phyloP scores from a whole-genome alignment of 2,797 vertebrate genomes.

The Carcharodon carcharias region DNA sequence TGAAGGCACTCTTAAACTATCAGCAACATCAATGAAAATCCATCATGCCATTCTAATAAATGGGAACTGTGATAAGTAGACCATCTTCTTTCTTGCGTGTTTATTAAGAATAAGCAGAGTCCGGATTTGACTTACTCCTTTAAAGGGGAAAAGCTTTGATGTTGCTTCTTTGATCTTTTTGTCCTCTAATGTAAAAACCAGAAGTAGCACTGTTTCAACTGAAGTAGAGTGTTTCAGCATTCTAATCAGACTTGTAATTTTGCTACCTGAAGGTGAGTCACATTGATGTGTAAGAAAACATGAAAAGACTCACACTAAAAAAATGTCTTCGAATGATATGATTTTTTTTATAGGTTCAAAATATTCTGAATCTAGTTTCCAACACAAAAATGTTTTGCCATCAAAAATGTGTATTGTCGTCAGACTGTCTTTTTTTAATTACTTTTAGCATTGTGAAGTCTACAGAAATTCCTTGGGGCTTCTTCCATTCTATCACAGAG shows the following conservation, averaged over 20 bases:
- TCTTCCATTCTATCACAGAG: background rate
- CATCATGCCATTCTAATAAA: constrained; percentile 26
- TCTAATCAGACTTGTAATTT: background rate
- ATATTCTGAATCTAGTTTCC: background rate
- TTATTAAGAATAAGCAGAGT: constrained; percentile 17
- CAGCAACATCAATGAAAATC: constrained; percentile 14
- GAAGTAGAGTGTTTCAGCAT: background rate
- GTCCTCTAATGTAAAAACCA: background rate
- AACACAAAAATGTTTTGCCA: background rate
- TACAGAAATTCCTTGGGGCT: background rate
- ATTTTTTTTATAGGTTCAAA: background rate
- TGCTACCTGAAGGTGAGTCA: background rate
- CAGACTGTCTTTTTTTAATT: background rate
- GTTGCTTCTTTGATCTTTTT: constrained; percentile 14
- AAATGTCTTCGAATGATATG: too few species aligned
- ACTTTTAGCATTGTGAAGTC: background rate
- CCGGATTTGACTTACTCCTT: constrained; percentile 19
- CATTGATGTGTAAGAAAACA: background rate
- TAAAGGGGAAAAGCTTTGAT: constrained; percentile 28
- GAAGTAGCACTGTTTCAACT: background rate
- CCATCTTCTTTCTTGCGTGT: background rate
- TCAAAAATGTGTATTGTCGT: background rate
- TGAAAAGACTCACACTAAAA: background rate
- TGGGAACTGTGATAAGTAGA: background rate
- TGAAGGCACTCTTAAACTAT: background rate